phyloP scores from a whole-genome alignment of 2,888 invertebrate genomes.

The Drosophila pegasa region DNA sequence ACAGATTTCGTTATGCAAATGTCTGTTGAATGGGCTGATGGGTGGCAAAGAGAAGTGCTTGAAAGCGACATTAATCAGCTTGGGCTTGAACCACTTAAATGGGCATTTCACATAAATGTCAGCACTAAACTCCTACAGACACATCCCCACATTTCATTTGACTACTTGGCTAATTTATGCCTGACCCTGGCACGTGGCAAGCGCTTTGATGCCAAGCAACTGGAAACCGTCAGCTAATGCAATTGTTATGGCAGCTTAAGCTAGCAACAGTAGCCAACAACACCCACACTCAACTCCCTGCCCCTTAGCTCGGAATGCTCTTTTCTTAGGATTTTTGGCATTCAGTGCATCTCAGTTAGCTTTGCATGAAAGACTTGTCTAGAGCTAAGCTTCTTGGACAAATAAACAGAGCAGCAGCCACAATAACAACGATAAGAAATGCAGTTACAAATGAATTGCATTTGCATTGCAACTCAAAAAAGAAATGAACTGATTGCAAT shows the following conservation, averaged over 20 bases:
- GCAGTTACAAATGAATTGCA: constrained; percentile 32
- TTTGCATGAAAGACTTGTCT: constrained; percentile 26
- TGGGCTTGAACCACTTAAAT: constrained; percentile 54
- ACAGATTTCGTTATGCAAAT: constrained; percentile 45
- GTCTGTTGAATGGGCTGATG: constrained; percentile 13
- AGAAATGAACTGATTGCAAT: constrained; percentile 27
- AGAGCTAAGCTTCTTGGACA: constrained; percentile 39
- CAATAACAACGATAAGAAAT: constrained; percentile 22
- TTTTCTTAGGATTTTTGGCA: constrained; percentile 46
- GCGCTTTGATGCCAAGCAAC: constrained; percentile 34
- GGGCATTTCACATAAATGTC: constrained; percentile 72
- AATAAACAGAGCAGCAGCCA: constrained; percentile 29
- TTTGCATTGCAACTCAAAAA: constrained; percentile 21
- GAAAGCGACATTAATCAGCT: constrained; percentile 65
- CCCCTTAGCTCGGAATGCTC: background rate
- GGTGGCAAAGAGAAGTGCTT: constrained; percentile 17
- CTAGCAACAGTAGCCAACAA: constrained; percentile 18
- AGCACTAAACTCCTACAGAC: constrained; percentile 64
- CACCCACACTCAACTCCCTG: background rate
- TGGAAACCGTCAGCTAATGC: constrained; percentile 67
- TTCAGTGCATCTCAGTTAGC: constrained; percentile 17
- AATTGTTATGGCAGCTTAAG: constrained; percentile 67
- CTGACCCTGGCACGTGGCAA: constrained; percentile 40
- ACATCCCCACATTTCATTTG: constrained; percentile 23
- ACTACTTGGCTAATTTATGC: constrained; percentile 55